Evolutionary conservation across 2,113 vertebrate species (phyloP).

Genomic region (Cinclus cinclus): DNA sequence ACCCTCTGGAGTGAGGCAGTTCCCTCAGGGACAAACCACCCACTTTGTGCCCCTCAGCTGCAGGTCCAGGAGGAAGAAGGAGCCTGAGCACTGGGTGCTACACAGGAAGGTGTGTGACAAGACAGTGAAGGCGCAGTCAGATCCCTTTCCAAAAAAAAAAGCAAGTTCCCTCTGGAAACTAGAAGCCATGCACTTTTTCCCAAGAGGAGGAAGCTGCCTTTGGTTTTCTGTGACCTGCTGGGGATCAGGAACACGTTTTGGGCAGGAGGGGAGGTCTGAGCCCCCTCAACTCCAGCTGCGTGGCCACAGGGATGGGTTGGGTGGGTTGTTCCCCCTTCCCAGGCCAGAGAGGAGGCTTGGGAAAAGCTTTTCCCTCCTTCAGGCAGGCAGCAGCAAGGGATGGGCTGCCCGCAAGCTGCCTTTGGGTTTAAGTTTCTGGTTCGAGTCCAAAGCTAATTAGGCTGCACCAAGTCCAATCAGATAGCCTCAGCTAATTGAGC

Average conservation of each 20-base stretch:
- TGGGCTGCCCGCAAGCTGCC: background rate
- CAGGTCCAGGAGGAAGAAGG: background rate
- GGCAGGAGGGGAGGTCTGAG: background rate
- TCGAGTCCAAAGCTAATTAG: slow-evolving; percentile 73
- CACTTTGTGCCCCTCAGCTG: background rate
- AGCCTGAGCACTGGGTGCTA: slow-evolving; percentile 71
- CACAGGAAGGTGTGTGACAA: slow-evolving; percentile 69
- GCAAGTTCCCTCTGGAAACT: background rate
- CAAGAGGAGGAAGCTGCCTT: background rate
- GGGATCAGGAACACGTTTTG: background rate
- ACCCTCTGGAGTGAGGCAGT: fast-evolving
- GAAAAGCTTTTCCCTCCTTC: background rate
- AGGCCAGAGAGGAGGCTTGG: background rate
- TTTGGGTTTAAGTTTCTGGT: slow-evolving; percentile 26
- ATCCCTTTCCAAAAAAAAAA: background rate
- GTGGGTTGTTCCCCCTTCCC: background rate
- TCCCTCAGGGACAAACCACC: background rate
- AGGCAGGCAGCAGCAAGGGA: background rate
- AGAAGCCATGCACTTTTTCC: fast-evolving
- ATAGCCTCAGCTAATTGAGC: slow-evolving; percentile 32
- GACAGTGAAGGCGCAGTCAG: background rate
- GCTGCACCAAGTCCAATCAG: slow-evolving; percentile 59
- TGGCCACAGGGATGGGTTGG: background rate
- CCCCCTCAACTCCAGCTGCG: fast-evolving
- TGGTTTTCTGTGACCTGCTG: fast-evolving